Evolutionary conservation across 1,140 invertebrate species (phyloP).

Genomic region (Apocrypta bakeri): DNA sequence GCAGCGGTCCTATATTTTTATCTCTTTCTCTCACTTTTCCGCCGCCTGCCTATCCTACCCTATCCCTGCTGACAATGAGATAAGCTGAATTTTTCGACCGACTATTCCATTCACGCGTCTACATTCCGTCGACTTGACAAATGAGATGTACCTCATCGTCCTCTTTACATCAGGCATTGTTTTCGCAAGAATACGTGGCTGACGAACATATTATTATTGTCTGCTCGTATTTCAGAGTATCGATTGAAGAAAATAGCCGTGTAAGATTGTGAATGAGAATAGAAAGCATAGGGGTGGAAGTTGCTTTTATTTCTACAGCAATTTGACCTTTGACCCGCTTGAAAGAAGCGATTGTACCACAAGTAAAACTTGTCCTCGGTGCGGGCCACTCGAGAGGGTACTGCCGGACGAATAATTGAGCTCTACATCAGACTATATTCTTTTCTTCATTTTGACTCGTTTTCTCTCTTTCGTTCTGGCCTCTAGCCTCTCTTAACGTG

Average conservation of each 20-base stretch:
- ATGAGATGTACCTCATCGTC: too few relatives aligned
- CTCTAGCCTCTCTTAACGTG: not conserved
- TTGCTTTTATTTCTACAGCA: too few relatives aligned
- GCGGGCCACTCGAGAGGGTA: not conserved
- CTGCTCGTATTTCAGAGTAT: not conserved
- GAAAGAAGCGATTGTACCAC: conserved; percentile 3
- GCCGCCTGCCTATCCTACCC: too few relatives aligned
- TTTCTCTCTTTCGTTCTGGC: not conserved
- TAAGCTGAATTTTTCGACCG: too few relatives aligned
- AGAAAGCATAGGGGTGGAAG: too few relatives aligned
- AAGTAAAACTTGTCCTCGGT: not conserved
- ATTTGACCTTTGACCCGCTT: not conserved
- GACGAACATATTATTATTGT: not conserved
- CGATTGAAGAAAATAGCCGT: too few relatives aligned
- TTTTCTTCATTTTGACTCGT: conserved; percentile 7
- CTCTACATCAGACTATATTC: not conserved
- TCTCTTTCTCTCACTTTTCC: not conserved
- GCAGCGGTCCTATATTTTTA: not conserved
- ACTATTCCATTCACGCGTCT: not conserved
- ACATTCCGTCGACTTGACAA: too few relatives aligned
- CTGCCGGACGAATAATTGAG: conserved; percentile 25
- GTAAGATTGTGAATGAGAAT: too few relatives aligned
- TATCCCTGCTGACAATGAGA: not conserved
- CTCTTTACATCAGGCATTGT: too few relatives aligned
- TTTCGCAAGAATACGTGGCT: too few relatives aligned